These are phyloP conservation scores for Lontra canadensis DNA, from an alignment of 2,113 vertebrate genomes.

Conservation along the genomic window DNA sequence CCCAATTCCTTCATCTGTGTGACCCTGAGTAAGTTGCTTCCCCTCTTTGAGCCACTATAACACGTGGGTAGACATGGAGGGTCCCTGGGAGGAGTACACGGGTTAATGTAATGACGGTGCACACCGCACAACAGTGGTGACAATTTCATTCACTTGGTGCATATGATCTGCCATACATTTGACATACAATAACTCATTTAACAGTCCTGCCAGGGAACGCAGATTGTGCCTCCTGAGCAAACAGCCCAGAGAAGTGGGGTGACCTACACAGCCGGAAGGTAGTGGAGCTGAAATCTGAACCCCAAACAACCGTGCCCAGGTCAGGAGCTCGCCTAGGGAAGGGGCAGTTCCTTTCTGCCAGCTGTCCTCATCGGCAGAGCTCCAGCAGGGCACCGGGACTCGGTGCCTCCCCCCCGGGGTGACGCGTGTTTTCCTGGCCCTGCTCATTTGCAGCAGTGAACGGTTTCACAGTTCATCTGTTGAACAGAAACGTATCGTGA, in stretches of 20 bases:
- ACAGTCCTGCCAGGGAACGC: neutral
- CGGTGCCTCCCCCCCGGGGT: neutral
- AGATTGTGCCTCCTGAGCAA: neutral
- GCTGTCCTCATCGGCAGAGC: neutral
- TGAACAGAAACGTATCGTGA: neutral
- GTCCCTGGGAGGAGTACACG: neutral
- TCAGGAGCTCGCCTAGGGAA: neutral
- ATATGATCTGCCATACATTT: neutral
- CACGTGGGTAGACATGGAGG: neutral
- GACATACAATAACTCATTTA: neutral
- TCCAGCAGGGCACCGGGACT: neutral
- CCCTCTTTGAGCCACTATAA: neutral
- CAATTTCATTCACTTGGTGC: neutral
- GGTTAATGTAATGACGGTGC: neutral
- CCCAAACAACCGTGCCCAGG: neutral
- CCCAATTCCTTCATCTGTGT: neutral
- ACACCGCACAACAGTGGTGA: neutral
- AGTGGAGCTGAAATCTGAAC: neutral
- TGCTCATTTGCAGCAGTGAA: neutral
- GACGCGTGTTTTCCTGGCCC: neutral
- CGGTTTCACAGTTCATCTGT: neutral
- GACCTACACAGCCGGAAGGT: neutral
- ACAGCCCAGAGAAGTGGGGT: neutral
- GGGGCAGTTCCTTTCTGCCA: neutral
- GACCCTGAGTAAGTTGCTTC: neutral